phyloP scores from a whole-genome alignment of 2,113 vertebrate species.

The Trachemys scripta region DNA sequence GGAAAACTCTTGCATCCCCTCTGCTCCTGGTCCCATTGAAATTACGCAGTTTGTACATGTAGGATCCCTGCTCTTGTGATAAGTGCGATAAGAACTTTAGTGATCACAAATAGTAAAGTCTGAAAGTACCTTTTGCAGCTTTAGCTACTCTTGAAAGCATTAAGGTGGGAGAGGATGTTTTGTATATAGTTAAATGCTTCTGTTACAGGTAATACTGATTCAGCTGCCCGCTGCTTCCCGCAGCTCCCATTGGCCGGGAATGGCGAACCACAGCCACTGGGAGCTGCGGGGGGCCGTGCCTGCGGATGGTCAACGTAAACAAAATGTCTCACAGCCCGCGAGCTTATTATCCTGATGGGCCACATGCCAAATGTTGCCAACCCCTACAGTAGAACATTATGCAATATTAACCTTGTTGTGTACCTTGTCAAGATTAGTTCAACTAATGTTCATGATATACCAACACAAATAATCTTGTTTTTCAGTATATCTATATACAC shows the following conservation, averaged over 20 bases:
- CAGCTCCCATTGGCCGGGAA: too few relatives aligned
- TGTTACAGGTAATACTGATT: neutral
- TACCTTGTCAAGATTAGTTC: neutral
- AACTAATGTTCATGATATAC: slow-evolving; percentile 17
- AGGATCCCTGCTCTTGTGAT: neutral
- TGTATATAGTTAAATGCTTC: neutral
- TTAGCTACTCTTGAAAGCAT: neutral
- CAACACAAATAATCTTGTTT: neutral
- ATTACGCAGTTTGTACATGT: neutral
- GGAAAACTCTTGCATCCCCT: neutral
- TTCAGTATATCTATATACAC: neutral
- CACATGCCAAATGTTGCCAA: too few relatives aligned
- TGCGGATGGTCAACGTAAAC: too few relatives aligned
- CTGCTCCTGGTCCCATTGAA: neutral
- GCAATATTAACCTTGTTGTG: slow-evolving; percentile 31
- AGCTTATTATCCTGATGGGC: too few relatives aligned
- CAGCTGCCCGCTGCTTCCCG: too few relatives aligned
- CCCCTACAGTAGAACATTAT: slow-evolving; percentile 17
- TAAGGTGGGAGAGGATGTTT: neutral
- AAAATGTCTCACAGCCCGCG: too few relatives aligned
- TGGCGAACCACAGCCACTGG: too few relatives aligned
- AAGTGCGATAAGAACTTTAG: neutral
- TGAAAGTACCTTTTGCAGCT: neutral
- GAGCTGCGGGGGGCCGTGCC: too few relatives aligned
- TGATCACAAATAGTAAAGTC: neutral